These are phyloP conservation scores for Clarias gariepinus DNA, from an alignment of 2,113 vertebrate genomes.

Conservation along the genomic window DNA sequence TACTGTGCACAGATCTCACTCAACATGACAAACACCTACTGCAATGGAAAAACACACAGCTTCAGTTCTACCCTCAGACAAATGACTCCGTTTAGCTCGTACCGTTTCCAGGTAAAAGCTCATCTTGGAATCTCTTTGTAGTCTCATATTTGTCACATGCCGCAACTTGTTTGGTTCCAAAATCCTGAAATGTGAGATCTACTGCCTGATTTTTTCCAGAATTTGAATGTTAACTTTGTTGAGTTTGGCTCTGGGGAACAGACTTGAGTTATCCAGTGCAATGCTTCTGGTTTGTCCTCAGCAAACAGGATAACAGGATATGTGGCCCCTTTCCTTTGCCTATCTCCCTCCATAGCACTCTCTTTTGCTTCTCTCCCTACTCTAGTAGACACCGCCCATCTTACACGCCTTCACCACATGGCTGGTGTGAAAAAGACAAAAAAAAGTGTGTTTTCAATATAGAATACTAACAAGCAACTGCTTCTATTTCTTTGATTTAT, in stretches of 20 bases:
- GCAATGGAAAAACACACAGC: slow-evolving; percentile 53
- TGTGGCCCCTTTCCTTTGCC: slow-evolving; percentile 40
- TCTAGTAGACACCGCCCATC: slow-evolving; percentile 9
- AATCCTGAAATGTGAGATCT: slow-evolving; percentile 17
- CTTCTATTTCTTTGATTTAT: neutral
- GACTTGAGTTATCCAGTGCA: slow-evolving; percentile 32
- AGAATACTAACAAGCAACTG: neutral
- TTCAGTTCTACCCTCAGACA: neutral
- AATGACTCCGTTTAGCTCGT: neutral
- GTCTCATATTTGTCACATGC: slow-evolving; percentile 16
- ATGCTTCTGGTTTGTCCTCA: slow-evolving; percentile 33
- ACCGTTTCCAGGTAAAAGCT: slow-evolving; percentile 17
- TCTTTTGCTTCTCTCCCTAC: neutral
- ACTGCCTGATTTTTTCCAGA: slow-evolving; percentile 5
- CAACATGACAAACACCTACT: slow-evolving; percentile 8
- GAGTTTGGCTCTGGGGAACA: slow-evolving; percentile 40
- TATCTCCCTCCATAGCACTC: slow-evolving; percentile 27
- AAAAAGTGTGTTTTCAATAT: neutral
- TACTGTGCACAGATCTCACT: slow-evolving; percentile 32
- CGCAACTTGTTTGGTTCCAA: slow-evolving; percentile 1
- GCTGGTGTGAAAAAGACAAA: neutral
- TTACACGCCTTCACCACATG: slow-evolving; percentile 26
- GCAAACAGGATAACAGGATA: slow-evolving; percentile 63
- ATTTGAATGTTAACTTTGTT: slow-evolving; percentile 12
- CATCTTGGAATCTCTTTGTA: slow-evolving; percentile 4